Evolutionary conservation across 2,113 vertebrate genomes (phyloP).

Genomic region (Bubalus kerabau): DNA sequence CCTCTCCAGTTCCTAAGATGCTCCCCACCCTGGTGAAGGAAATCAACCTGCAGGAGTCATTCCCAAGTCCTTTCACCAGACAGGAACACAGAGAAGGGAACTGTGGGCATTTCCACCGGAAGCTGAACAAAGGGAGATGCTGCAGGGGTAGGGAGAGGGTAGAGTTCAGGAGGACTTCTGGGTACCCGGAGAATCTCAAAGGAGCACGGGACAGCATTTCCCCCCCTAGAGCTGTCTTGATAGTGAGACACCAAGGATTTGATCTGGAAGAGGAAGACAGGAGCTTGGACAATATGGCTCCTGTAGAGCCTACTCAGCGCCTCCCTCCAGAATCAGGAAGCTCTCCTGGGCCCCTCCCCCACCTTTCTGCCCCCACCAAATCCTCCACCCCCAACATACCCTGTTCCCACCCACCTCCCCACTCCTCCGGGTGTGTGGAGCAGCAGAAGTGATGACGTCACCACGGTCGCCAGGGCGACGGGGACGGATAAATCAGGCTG

Average conservation of each 20-base stretch:
- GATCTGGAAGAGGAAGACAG: background rate
- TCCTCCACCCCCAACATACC: background rate
- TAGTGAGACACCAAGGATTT: background rate
- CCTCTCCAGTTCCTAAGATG: background rate
- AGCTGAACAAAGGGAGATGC: slow-evolving; percentile 31
- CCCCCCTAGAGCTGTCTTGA: background rate
- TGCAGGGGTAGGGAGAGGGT: background rate
- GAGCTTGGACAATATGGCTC: background rate
- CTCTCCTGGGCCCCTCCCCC: slow-evolving; percentile 5
- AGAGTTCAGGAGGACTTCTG: background rate
- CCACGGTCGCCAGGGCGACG: slow-evolving; percentile 87
- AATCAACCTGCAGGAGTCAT: slow-evolving; percentile 22
- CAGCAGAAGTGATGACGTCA: slow-evolving; percentile 83
- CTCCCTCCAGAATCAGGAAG: slow-evolving; percentile 1
- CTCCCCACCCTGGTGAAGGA: background rate
- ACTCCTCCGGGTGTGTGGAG: slow-evolving; percentile 82
- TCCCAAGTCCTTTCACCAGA: background rate
- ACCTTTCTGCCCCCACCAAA: background rate
- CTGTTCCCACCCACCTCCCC: slow-evolving; percentile 21
- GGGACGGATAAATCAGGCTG: slow-evolving; percentile 80
- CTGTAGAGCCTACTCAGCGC: background rate
- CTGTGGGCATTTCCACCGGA: background rate
- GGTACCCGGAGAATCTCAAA: background rate
- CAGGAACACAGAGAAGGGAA: background rate
- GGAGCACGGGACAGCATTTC: background rate